Percentiles rank a stretch among this genome's conserved stretches.
phyloP scores from a whole-genome alignment of 2,888 invertebrate genomes.

The Meiosimyza decipiens region DNA sequence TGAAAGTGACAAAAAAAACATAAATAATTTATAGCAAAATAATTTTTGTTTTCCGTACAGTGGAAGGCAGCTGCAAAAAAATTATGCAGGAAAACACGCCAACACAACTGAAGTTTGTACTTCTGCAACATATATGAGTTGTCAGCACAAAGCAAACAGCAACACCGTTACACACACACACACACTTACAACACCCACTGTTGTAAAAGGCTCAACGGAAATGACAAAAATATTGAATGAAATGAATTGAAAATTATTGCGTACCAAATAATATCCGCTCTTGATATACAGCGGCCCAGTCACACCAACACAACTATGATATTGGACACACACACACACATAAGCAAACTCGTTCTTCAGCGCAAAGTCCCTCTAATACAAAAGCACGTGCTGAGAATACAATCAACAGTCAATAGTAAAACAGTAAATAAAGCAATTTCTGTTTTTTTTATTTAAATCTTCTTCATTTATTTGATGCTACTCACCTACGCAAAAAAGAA shows the following conservation, averaged over 20 bases:
- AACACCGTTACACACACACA: slow-evolving; percentile 6
- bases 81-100: slow-evolving; percentile 1
- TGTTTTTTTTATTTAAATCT: not conserved
- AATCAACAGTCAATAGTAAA: slow-evolving; percentile 57
- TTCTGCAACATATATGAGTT: slow-evolving; percentile 12
- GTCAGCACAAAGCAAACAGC: not conserved
- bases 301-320: too few relatives aligned
- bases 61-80: not conserved
- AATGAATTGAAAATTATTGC: slow-evolving; percentile 40
- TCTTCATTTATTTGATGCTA: too few relatives aligned
- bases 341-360: too few relatives aligned
- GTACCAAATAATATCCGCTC: slow-evolving; percentile 33
- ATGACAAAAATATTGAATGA: slow-evolving; percentile 25
- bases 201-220: not conserved
- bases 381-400: slow-evolving; percentile 38
- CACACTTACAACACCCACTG: not conserved
- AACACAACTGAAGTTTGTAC: not conserved
- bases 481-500: too few relatives aligned
- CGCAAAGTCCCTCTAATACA: not conserved
- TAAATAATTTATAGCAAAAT: slow-evolving; percentile 9
- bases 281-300: not conserved
- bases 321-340: too few relatives aligned
- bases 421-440: slow-evolving; percentile 9
- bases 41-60: not conserved
- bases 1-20: too few relatives aligned